phyloP scores from a whole-genome alignment of 2,797 vertebrate genomes.

The Nothura maculosa region DNA sequence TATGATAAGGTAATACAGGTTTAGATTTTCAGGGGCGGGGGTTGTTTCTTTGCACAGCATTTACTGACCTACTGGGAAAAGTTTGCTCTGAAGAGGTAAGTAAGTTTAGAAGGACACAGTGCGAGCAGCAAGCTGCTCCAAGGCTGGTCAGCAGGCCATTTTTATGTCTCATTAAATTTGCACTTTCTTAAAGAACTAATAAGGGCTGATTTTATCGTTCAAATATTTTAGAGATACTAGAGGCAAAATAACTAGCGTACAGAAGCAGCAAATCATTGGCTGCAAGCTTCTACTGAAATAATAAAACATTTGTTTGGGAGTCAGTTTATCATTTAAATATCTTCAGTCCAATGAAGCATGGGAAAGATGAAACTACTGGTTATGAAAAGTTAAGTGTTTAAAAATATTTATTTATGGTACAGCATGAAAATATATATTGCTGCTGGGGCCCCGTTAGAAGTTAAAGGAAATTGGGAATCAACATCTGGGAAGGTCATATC shows the following conservation, averaged over 20 bases:
- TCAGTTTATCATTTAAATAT: not conserved
- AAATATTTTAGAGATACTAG: not conserved
- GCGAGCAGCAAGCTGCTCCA: not conserved
- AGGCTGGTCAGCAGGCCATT: not conserved
- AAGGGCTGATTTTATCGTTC: not conserved
- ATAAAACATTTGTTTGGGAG: not conserved
- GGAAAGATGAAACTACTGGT: not conserved
- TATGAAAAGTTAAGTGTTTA: not conserved
- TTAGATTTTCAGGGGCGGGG: not conserved
- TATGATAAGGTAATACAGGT: not conserved
- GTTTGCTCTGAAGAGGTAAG: not conserved
- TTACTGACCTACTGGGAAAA: not conserved
- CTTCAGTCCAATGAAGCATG: not conserved
- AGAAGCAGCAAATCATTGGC: not conserved
- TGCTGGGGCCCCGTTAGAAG: not conserved
- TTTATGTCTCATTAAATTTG: not conserved
- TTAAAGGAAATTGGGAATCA: not conserved
- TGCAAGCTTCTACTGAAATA: not conserved
- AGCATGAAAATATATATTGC: not conserved
- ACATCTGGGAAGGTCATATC: not conserved
- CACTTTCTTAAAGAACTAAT: not conserved
- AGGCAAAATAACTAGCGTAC: not conserved
- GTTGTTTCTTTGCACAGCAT: not conserved
- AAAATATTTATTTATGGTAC: not conserved
- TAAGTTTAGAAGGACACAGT: not conserved